Base-by-base conservation (phyloP, 1,140 invertebrate species). In the Trinorchestia longiramus region DNA sequence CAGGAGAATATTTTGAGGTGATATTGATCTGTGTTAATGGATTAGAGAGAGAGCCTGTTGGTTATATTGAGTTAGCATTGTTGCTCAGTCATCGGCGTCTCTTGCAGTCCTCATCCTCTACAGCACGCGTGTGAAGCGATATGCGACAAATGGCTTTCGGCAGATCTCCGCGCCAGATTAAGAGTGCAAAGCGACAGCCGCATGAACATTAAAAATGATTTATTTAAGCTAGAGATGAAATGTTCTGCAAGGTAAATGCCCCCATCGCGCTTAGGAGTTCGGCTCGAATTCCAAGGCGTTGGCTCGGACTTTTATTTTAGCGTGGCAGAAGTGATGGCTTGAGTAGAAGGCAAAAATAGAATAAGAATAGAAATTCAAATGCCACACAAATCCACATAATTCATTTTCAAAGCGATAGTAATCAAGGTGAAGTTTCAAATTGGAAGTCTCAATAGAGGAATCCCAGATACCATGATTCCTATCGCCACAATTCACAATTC, bases 11-110 rank as follows among this genome's bases (percentile, higher is more conserved):
- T 94, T 94, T 94, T 94, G 92, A 94, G 44, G 43, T 94, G 92
- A 94, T 94, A 94, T 94, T 40, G 92, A 94, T 94, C 92, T 45
- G 92, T 44, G 43, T 94, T 94, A 94, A 94, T 94, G 92, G 92
- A 94, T 94, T 94, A 94, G 92, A 45, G 92, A 94, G 92, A 94
- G 92, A 94, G 92, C 92, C 92, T 94, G 92, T 94, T 94, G 92
- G 92, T 94, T 94, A 94, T 94, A 94, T 94, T 47, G 43, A 94
- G 92, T 45, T 94, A 94, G 92, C 92, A 94, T 94, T 94, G 92
- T 94, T 94, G 92, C 92, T 45, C 92, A 94, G 92, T 94, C 92
- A 94, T 43, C 43, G 43, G 43, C 43, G 44, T 43, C 92, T 45
- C 43, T 94, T 40, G 41, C 92, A 94, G 92, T 47, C 92, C 43